phyloP scores from a whole-genome alignment of 2,113 vertebrate genomes.

The Sander vitreus region DNA sequence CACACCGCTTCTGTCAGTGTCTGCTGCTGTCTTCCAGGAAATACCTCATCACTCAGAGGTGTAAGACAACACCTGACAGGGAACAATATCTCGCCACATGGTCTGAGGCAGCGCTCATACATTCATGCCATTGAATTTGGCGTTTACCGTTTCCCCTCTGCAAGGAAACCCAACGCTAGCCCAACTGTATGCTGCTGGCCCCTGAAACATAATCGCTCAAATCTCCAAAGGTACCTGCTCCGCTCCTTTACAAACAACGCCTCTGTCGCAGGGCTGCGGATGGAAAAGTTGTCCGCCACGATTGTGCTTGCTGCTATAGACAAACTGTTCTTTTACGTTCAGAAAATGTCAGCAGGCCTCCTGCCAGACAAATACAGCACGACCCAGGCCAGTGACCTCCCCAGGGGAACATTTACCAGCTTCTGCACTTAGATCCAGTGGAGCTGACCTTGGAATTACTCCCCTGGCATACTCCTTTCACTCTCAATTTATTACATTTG shows the following conservation, averaged over 20 bases:
- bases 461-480: conserved; percentile 60
- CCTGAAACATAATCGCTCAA: conserved; percentile 77
- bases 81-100: conserved; percentile 85
- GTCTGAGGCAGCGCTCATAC: conserved; percentile 77
- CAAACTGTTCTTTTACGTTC: conserved; percentile 55
- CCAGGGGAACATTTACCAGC: conserved; percentile 71
- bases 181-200: conserved; percentile 42
- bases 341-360: conserved; percentile 48
- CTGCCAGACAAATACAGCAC: conserved; percentile 57
- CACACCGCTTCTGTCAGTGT: conserved; percentile 74
- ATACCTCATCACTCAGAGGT: conserved; percentile 84
- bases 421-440: conserved; percentile 65
- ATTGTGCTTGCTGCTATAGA: conserved; percentile 42
- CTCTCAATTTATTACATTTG: conserved; percentile 67
- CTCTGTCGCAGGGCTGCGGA: conserved; percentile 16
- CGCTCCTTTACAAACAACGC: conserved; percentile 32
- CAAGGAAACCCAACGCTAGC: conserved; percentile 76
- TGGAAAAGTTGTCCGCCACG: conserved; percentile 61
- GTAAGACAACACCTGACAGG: conserved; percentile 86
- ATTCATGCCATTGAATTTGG: conserved; percentile 69
- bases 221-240: conserved; percentile 53
- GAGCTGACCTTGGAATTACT: conserved; percentile 70
- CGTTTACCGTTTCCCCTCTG: conserved; percentile 59
- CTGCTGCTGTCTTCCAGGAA: conserved; percentile 78
- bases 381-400: conserved; percentile 66